These are phyloP conservation scores for Urophycis tenuis DNA, from an alignment of 2,797 vertebrate species.

Conservation along the genomic window DNA sequence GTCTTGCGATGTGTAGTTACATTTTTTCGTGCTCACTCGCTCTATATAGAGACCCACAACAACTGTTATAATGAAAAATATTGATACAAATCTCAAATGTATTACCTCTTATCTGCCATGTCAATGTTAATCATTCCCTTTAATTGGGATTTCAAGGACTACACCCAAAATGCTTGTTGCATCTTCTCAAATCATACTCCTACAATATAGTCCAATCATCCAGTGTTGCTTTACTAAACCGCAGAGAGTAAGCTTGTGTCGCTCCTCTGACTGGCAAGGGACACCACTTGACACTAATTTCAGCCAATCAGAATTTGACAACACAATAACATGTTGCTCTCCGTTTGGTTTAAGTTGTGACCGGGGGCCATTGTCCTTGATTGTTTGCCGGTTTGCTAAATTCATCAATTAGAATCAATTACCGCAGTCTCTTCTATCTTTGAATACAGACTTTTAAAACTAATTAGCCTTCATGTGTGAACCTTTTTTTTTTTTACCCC, in stretches of 20 bases:
- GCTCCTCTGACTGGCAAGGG: background rate
- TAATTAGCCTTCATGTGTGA: background rate
- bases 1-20: too few species aligned
- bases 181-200: background rate
- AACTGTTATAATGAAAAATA: background rate
- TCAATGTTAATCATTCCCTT: background rate
- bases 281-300: background rate
- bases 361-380: background rate
- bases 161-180: background rate
- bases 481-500: background rate
- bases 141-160: background rate
- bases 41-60: background rate
- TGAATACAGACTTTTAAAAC: background rate
- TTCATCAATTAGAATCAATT: slow-evolving; percentile 1
- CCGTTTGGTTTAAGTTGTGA: background rate
- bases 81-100: background rate
- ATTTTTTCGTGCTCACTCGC: too few species aligned
- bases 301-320: background rate
- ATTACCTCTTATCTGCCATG: background rate
- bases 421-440: background rate
- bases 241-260: background rate
- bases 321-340: background rate
- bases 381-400: background rate
- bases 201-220: background rate
- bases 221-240: background rate